phyloP scores from a whole-genome alignment of 1,140 invertebrate species.

The Atta cephalotes region DNA sequence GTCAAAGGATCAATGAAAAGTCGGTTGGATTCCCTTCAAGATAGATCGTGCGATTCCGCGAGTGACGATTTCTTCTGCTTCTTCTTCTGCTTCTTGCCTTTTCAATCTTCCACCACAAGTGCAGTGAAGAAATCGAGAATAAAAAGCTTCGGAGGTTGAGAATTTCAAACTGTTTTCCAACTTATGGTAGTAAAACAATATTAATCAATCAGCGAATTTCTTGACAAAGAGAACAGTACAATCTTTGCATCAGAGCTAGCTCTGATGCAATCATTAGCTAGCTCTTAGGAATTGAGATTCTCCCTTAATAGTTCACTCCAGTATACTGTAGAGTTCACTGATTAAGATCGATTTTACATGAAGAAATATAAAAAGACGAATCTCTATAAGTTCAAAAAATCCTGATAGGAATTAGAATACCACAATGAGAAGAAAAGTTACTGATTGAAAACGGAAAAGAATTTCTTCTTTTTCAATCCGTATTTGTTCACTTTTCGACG shows the following conservation, averaged over 20 bases:
- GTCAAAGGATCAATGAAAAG: slow-evolving; percentile 56
- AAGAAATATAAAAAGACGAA: slow-evolving; percentile 3
- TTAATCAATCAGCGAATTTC: too few species aligned
- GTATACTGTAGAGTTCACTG: too few species aligned
- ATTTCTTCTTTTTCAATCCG: background rate
- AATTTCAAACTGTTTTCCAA: background rate
- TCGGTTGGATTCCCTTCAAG: slow-evolving; percentile 37
- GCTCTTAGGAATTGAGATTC: too few species aligned
- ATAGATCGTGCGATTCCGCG: slow-evolving; percentile 39
- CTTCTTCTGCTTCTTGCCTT: slow-evolving; percentile 42
- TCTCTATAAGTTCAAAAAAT: background rate
- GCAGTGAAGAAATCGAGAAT: slow-evolving; percentile 43
- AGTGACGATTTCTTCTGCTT: slow-evolving; percentile 61
- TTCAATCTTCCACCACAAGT: slow-evolving; percentile 29
- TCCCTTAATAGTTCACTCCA: too few species aligned
- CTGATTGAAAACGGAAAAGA: background rate
- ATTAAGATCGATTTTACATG: background rate
- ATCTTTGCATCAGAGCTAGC: too few species aligned
- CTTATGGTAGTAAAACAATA: too few species aligned
- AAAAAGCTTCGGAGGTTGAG: slow-evolving; percentile 1
- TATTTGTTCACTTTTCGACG: slow-evolving; percentile 30
- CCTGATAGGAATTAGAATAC: background rate
- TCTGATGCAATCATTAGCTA: too few species aligned
- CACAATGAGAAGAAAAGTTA: slow-evolving; percentile 3
- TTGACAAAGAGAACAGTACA: too few species aligned